Percentiles rank a stretch among this genome's conserved stretches.
These are phyloP conservation scores for Drosophila micromelanica DNA, from an alignment of 1,140 invertebrate genomes.

Conservation along the genomic window DNA sequence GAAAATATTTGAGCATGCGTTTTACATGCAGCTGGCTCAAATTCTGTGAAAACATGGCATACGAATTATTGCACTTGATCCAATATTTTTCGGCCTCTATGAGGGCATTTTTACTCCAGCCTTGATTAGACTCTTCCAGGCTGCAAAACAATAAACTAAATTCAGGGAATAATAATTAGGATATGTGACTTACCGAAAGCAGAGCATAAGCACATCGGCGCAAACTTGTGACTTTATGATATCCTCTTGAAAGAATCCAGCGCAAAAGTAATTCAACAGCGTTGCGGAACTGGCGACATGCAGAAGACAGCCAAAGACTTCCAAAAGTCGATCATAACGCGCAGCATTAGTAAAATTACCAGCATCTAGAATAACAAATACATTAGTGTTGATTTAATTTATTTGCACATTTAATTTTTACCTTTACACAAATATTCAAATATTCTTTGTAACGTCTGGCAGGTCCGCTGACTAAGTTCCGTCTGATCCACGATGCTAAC, in stretches of 20 bases:
- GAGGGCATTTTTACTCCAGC: slow-evolving; percentile 27
- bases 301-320: slow-evolving; percentile 43
- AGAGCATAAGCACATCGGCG: slow-evolving; percentile 56
- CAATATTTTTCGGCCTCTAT: slow-evolving; percentile 31
- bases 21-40: slow-evolving; percentile 51
- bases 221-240: slow-evolving; percentile 46
- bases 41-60: slow-evolving; percentile 47
- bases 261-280: slow-evolving; percentile 38
- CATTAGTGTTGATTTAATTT: background rate
- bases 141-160: slow-evolving; percentile 23
- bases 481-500: slow-evolving; percentile 18
- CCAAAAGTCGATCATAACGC: slow-evolving; percentile 46
- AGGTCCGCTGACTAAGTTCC: slow-evolving; percentile 25
- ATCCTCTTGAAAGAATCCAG: slow-evolving; percentile 48
- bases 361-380: slow-evolving; percentile 27
- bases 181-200: slow-evolving; percentile 35
- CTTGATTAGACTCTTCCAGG: slow-evolving; percentile 19
- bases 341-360: slow-evolving; percentile 34
- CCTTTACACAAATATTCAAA: slow-evolving; percentile 59
- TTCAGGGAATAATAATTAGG: too few relatives aligned
- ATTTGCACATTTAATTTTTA: background rate
- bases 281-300: slow-evolving; percentile 9
- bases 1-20: slow-evolving; percentile 56
- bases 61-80: slow-evolving; percentile 51
- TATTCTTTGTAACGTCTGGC: slow-evolving; percentile 21